Evolutionary conservation across 2,113 vertebrate species (phyloP), one percentile per base, ranked within the genome.

Genomic region (Amphilophus citrinellus): DNA sequence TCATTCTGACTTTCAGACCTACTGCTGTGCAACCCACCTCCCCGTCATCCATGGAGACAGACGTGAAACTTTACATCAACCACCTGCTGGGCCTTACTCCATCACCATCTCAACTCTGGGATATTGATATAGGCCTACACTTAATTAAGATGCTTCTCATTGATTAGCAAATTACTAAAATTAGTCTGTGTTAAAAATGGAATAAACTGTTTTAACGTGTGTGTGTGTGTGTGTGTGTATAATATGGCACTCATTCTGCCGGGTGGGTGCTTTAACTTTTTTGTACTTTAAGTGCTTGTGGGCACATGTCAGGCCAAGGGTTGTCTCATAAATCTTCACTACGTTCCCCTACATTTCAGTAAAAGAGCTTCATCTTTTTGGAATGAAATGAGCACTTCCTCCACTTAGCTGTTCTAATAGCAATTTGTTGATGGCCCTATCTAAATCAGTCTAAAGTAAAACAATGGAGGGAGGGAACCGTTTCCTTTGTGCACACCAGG

Each of bases 391-490:
- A 62, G 37, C 4, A 39, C 47, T 58, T 75, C 27, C n/a, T 20
- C 9, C 53, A 58, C 18, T 30, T 61, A 24, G 42, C 42, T 59
- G 27, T 75, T 57, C 20, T 35, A 84, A 65, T 22, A 57, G 24
- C 47, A 10, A 77, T 88, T 78, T 87, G 11, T 68, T 42, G 7
- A 75, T 24, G 76, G 78, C 3, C 39, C 24, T 3, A 61, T 84
- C 62, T 73, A 32, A 85, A 68, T 37, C 24, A 62, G 61, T 27
- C 61, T 61, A 76, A 73, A 76, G 42, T 68, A 24, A 90, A 77
- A 92, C 93, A 95, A 92, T 87, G 68, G 76, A 85, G 81, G 89
- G 86, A 87, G 83, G 86, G 84, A 85, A 73, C 39, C 0, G 10
- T 82, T 92, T 94, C 86, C 88, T 89, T 78, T 92, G 47, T 10